phyloP scores from a whole-genome alignment of 64 coral and sea anemone species.

The Trachythela sp. region DNA sequence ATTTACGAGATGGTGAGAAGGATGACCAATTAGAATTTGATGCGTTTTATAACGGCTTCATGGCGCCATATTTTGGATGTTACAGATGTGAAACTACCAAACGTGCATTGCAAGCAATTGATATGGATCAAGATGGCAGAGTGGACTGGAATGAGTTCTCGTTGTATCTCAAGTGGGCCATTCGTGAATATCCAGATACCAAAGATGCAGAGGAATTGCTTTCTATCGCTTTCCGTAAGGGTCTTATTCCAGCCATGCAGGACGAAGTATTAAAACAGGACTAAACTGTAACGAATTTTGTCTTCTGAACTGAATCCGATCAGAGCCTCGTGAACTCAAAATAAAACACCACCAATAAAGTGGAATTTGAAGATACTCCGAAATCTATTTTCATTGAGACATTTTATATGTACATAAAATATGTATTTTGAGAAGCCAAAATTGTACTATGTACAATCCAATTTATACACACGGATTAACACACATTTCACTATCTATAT shows the following conservation, averaged over 20 bases:
- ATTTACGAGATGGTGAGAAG: background rate
- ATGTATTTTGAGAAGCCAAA: no score
- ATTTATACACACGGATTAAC: no score
- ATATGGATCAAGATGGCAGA: background rate
- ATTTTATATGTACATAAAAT: no score
- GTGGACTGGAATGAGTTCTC: constrained; percentile 4
- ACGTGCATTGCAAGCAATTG: background rate
- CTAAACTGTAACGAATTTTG: no score
- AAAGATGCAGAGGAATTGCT: constrained; percentile 24
- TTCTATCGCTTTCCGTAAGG: constrained; percentile 56
- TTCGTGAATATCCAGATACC: background rate
- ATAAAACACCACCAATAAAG: no score
- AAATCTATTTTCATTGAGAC: no score
- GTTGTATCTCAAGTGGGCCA: background rate
- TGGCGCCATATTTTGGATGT: constrained; percentile 14
- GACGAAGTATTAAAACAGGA: constrained; percentile 46
- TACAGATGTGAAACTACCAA: background rate
- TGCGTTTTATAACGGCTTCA: background rate
- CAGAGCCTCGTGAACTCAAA: no score
- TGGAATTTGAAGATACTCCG: no score
- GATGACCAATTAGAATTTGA: background rate
- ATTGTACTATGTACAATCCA: no score
- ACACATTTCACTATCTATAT: no score
- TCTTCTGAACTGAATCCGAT: no score
- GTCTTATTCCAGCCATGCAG: constrained; percentile 69